These are phyloP conservation scores for Lamprotornis superbus DNA, from an alignment of 2,113 vertebrate species.

Conservation along the genomic window DNA sequence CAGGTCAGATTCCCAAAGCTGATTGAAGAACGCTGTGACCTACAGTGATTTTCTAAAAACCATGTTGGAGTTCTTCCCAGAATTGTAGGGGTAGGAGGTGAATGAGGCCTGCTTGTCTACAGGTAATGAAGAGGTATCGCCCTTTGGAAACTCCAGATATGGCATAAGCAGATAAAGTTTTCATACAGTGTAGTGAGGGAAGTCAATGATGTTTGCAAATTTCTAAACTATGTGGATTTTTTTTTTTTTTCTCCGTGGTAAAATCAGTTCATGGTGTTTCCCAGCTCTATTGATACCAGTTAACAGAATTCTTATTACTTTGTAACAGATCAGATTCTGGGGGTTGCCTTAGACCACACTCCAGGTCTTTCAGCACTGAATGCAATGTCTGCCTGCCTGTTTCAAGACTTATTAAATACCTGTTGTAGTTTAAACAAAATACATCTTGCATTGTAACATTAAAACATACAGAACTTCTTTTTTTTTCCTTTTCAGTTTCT, in stretches of 20 bases:
- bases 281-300: rapidly evolving
- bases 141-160: neutral
- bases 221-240: neutral
- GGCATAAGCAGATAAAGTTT: neutral
- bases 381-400: rapidly evolving
- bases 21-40: neutral
- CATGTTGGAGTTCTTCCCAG: neutral
- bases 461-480: rapidly evolving
- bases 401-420: neutral
- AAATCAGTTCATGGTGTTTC: rapidly evolving
- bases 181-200: rapidly evolving
- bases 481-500: rapidly evolving
- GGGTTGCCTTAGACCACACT: neutral
- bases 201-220: neutral
- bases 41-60: neutral
- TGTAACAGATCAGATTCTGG: neutral
- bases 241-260: neutral
- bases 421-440: neutral
- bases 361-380: neutral
- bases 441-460: neutral
- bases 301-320: rapidly evolving
- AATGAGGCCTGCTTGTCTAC: neutral
- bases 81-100: neutral
- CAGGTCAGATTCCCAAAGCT: neutral
- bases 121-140: rapidly evolving